Evolutionary conservation across 2,113 vertebrate species (phyloP).

Genomic region (Typhlomys cinereus): DNA sequence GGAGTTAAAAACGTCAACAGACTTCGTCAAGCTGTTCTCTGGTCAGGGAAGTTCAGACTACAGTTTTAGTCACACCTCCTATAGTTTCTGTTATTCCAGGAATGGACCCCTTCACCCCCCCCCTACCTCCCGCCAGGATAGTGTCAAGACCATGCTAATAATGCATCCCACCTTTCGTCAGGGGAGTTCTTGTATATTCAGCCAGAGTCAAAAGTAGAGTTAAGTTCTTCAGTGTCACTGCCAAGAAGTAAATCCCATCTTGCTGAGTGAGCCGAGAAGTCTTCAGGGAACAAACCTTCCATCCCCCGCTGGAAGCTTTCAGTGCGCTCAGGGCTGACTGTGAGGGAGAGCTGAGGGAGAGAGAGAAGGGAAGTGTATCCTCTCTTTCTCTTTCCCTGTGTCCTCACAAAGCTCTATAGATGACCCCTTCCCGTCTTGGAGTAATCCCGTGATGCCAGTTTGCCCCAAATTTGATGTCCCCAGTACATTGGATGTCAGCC

Average conservation of each 20-base stretch:
- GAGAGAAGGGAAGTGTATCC: background rate
- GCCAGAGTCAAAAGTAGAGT: background rate
- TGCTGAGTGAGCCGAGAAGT: background rate
- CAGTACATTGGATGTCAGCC: background rate
- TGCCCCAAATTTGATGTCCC: background rate
- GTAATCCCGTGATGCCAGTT: background rate
- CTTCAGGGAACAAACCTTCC: background rate
- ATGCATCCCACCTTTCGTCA: background rate
- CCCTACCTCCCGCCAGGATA: background rate
- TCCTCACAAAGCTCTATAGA: background rate
- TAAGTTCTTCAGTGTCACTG: background rate
- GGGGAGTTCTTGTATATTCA: background rate
- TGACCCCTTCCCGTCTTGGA: background rate
- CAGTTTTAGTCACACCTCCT: background rate
- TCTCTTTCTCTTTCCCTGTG: background rate
- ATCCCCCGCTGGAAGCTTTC: background rate
- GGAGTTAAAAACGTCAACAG: background rate
- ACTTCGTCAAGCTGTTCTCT: background rate
- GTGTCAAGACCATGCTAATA: background rate
- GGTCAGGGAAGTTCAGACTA: background rate
- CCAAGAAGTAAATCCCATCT: background rate
- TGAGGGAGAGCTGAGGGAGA: background rate
- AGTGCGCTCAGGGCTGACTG: background rate
- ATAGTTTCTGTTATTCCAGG: background rate
- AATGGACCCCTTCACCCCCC: background rate